These are phyloP conservation scores for Colostygia pectinataria DNA, from an alignment of 2,888 invertebrate genomes.

Conservation along the genomic window DNA sequence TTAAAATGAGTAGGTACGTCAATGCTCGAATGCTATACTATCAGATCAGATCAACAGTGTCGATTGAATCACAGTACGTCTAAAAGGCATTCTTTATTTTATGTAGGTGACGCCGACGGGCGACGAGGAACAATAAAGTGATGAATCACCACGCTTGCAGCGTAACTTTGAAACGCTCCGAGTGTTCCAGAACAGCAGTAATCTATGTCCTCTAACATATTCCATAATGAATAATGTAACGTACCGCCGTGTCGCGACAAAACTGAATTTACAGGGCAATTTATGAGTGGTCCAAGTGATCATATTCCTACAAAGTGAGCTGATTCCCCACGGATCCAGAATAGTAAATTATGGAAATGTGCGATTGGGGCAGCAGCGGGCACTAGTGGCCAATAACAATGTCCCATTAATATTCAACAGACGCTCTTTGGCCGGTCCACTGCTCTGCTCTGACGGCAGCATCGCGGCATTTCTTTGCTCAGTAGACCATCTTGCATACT, in stretches of 20 bases:
- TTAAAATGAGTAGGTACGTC: no score
- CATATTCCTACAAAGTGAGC: constrained; percentile 74
- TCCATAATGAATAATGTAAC: constrained; percentile 64
- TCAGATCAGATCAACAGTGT: not conserved
- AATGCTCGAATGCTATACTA: not conserved
- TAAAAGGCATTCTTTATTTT: constrained; percentile 44
- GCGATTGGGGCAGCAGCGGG: constrained; percentile 81
- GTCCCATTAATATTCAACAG: constrained; percentile 82
- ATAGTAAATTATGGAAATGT: constrained; percentile 83
- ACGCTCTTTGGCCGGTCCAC: constrained; percentile 72
- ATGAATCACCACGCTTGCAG: constrained; percentile 46
- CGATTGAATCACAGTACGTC: constrained; percentile 21
- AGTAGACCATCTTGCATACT: constrained; percentile 44
- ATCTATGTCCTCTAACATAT: constrained; percentile 50
- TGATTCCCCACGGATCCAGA: constrained; percentile 79
- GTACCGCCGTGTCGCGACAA: constrained; percentile 54
- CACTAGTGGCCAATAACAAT: constrained; percentile 82
- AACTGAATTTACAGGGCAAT: constrained; percentile 64
- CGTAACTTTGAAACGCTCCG: constrained; percentile 33
- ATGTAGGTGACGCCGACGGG: constrained; percentile 39
- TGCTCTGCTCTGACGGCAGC: constrained; percentile 61
- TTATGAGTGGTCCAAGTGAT: constrained; percentile 66
- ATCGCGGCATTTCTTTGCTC: constrained; percentile 66
- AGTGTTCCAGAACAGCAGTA: constrained; percentile 49
- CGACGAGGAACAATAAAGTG: constrained; percentile 45